Conservation (phyloP, 2,888 invertebrate genomes). For the Ormyrus nitidulus region DNA sequence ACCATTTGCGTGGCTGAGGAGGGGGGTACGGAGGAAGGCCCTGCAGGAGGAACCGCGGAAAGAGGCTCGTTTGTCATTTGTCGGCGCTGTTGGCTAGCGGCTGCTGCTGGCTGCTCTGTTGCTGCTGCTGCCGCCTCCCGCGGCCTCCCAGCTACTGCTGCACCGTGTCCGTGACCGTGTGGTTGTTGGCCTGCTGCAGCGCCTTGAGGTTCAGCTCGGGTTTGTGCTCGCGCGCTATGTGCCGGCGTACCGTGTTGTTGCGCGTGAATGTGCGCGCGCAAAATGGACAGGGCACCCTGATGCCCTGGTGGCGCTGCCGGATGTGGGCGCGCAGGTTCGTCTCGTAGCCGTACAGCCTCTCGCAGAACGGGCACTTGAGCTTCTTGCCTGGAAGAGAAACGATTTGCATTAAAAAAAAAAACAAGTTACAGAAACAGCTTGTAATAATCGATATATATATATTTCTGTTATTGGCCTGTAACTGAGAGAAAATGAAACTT, state of each 20-base stretch:
- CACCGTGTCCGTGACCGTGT: conserved; percentile 67
- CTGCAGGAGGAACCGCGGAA: not conserved
- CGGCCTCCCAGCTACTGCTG: conserved; percentile 46
- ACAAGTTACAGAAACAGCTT: not conserved
- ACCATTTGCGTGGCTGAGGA: conserved; percentile 4
- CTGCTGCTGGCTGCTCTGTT: conserved; percentile 2
- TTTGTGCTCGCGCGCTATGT: conserved; percentile 93
- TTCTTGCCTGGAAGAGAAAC: conserved; percentile 84
- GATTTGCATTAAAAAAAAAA: not conserved
- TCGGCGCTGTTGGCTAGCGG: conserved; percentile 10
- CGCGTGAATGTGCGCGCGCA: conserved; percentile 93
- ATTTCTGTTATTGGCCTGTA: too few species aligned
- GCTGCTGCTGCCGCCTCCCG: conserved; percentile 29
- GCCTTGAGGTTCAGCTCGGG: conserved; percentile 83
- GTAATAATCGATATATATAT: too few species aligned
- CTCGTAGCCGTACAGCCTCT: conserved; percentile 93
- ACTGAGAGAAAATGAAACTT: too few species aligned
- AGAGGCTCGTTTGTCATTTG: conserved; percentile 20
- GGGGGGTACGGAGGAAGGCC: conserved; percentile 2
- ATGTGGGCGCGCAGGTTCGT: conserved; percentile 94
- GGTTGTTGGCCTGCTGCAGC: conserved; percentile 77
- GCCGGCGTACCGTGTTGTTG: conserved; percentile 93
- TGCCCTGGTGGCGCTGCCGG: conserved; percentile 93
- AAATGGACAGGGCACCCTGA: conserved; percentile 93
- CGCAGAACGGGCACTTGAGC: conserved; percentile 94